Evolutionary conservation across 2,888 invertebrate species (phyloP), one percentile per base, ranked within the genome.

Genomic region (Nomada hirtipes): DNA sequence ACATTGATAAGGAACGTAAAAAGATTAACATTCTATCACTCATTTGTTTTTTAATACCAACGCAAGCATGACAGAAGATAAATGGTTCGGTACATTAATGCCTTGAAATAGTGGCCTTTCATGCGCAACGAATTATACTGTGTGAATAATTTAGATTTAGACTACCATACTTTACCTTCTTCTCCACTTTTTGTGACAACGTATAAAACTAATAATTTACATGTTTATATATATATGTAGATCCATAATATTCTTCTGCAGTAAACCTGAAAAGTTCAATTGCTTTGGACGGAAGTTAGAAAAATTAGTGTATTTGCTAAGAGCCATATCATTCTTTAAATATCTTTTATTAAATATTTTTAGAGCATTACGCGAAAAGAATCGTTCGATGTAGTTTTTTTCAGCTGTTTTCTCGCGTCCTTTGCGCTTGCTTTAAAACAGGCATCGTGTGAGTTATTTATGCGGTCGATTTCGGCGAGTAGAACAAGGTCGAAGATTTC

Each of bases 381-480:
- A 36, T 36, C 7, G 36, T 36, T 36, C 36, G 1, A 7, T 7
- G 3, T 50, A 55, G 4, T 26, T 26, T 23, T 36, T 36, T 36
- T 10, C 1, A 13, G 15, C 67, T 15, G 9, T 15, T 20, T 50
- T 67, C 50, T 18, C 50, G 15, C 36, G 44, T 69, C 29, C 36
- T 55, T 47, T 55, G 61, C 76, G 4, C 13, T 52, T 20, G 59
- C 20, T 23, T 65, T 60, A 29, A 36, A 26, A 23, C 60, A 50
- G 55, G 55, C 64, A 77, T 65, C 72, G 52, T 50, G 20, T 80
- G 67, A 77, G 59, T 83, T 78, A 83, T 85, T 86, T 91, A 92
- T 91, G 86, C 88, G 85, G 89, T 89, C 92, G 93, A 93, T 93
- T 92, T 93, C 92, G 90, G 93, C 91, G 91, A 93, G 92, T 91